Conservation (phyloP, 2,797 vertebrate species). For the Graptemys geographica region DNA sequence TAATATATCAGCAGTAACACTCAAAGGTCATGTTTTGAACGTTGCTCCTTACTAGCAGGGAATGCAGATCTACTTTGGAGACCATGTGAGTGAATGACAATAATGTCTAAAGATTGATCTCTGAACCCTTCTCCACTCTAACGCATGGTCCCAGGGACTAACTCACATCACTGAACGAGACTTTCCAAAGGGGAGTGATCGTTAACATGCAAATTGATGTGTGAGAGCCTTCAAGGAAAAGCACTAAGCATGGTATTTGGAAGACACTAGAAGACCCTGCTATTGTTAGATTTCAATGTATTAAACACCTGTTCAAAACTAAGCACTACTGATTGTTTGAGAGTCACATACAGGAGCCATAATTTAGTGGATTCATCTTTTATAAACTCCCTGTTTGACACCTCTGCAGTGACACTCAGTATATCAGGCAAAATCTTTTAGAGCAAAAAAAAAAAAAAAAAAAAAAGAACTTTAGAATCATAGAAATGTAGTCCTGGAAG, state of each 20-base stretch:
- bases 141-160: not conserved
- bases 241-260: not conserved
- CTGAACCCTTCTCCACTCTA: not conserved
- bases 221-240: not conserved
- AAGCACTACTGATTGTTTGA: not conserved
- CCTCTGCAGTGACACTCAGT: not conserved
- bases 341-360: no score
- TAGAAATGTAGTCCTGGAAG: not conserved
- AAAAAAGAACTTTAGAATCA: not conserved
- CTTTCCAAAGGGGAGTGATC: not conserved
- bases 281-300: not conserved
- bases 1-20: not conserved
- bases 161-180: not conserved
- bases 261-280: not conserved
- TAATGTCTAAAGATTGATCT: not conserved
- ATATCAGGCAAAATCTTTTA: accelerated
- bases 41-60: not conserved
- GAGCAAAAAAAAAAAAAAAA: not conserved
- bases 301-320: not conserved
- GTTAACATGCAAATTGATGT: not conserved
- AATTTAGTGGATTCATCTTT: not conserved
- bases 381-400: accelerated
- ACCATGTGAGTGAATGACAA: not conserved
- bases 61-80: not conserved
- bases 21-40: not conserved